phyloP scores from a whole-genome alignment of 2,888 invertebrate species.

The Pyrrhosoma nymphula region DNA sequence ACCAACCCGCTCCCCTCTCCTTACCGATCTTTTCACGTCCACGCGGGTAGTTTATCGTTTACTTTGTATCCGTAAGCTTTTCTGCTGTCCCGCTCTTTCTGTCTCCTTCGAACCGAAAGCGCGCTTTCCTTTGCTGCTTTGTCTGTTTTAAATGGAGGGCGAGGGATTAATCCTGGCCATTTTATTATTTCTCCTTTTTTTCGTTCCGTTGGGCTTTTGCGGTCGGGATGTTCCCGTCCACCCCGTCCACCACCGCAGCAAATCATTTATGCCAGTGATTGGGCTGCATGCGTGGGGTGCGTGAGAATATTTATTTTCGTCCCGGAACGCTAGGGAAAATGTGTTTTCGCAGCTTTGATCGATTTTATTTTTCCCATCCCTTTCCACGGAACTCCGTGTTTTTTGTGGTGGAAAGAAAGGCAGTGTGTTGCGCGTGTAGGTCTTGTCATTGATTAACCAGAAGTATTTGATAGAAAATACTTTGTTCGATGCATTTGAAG shows the following conservation, averaged over 20 bases:
- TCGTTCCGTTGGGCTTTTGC: neutral
- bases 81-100: neutral
- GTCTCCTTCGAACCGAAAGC: neutral
- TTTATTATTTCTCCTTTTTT: neutral
- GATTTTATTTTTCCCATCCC: neutral
- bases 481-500: no score
- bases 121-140: neutral
- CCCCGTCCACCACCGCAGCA: neutral
- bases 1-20: neutral
- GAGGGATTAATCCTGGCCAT: neutral
- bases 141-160: neutral
- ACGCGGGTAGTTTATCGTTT: conserved; percentile 17
- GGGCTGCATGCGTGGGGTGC: neutral
- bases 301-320: neutral
- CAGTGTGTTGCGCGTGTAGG: neutral
- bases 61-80: neutral
- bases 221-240: neutral
- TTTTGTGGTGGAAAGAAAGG: neutral
- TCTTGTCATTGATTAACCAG: neutral
- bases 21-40: neutral
- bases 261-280: neutral
- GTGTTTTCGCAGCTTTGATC: neutral
- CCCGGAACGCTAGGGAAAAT: neutral
- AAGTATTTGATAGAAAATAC: no score
- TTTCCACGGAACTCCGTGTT: neutral